A percentile compares a stretch with the other conserved stretches of the same genome.
Conservation (phyloP, 2,888 invertebrate species). For the Antheraea assamensis region DNA sequence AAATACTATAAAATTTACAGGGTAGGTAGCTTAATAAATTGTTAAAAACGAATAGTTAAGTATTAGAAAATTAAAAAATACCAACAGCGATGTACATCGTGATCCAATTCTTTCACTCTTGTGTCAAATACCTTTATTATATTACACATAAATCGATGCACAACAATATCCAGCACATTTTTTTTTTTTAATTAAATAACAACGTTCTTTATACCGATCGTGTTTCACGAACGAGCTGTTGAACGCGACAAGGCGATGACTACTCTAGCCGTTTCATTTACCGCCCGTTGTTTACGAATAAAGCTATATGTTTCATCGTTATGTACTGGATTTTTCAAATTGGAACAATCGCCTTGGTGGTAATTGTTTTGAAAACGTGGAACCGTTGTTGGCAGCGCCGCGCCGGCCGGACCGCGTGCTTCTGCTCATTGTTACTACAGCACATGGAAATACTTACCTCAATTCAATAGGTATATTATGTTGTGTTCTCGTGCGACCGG, state of each 20-base stretch:
- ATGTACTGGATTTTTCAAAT: constrained; percentile 72
- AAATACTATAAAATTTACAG: not conserved
- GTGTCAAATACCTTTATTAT: constrained; percentile 43
- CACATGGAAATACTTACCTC: constrained; percentile 56
- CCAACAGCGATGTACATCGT: constrained; percentile 60
- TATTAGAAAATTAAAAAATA: constrained; percentile 39
- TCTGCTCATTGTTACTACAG: constrained; percentile 67
- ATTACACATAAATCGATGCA: constrained; percentile 45
- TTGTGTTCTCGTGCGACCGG: constrained; percentile 66
- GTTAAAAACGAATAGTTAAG: not conserved
- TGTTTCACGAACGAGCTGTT: constrained; percentile 45
- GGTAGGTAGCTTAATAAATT: not conserved
- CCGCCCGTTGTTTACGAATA: constrained; percentile 69
- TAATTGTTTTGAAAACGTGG: constrained; percentile 77
- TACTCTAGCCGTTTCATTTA: constrained; percentile 46
- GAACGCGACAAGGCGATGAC: constrained; percentile 42
- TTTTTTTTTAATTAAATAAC: constrained; percentile 56
- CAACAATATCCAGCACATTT: constrained; percentile 68
- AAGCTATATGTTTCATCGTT: constrained; percentile 69
- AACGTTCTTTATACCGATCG: constrained; percentile 38
- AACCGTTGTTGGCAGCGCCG: constrained; percentile 54
- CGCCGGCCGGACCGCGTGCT: constrained; percentile 47
- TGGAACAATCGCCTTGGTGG: constrained; percentile 68
- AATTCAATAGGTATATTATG: constrained; percentile 51
- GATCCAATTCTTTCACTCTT: constrained; percentile 47